Evolutionary conservation across 1,140 invertebrate genomes (phyloP).

Genomic region (Pachypeltis micranthus): DNA sequence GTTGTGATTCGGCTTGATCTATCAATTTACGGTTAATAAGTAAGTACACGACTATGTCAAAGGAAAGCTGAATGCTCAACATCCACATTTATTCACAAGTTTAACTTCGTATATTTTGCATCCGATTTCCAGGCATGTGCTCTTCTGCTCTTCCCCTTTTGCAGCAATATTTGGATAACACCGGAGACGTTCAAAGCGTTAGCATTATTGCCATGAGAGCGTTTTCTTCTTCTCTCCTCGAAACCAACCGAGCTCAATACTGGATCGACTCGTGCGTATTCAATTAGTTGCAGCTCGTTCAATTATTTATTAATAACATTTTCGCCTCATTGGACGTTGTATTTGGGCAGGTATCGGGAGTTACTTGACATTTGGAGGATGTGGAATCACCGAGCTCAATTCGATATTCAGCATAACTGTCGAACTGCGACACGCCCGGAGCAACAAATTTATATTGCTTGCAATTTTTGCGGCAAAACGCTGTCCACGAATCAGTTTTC

Average conservation of each 20-base stretch:
- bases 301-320: neutral
- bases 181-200: constrained; percentile 85
- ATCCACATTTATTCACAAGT: too few relatives aligned
- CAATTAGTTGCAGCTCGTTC: too few relatives aligned
- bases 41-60: too few relatives aligned
- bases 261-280: constrained; percentile 56
- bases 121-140: constrained; percentile 51
- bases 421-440: constrained; percentile 49
- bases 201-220: constrained; percentile 65
- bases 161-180: constrained; percentile 78
- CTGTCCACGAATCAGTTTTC: constrained; percentile 51
- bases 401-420: constrained; percentile 59
- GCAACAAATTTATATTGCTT: constrained; percentile 76
- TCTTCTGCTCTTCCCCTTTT: constrained; percentile 64
- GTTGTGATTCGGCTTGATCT: too few relatives aligned
- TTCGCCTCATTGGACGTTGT: neutral
- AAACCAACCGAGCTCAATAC: constrained; percentile 44
- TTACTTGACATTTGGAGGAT: constrained; percentile 68
- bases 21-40: too few relatives aligned
- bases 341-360: constrained; percentile 47
- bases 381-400: constrained; percentile 64
- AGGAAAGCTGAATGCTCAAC: too few relatives aligned
- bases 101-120: too few relatives aligned
- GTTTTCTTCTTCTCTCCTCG: constrained; percentile 50
- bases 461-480: constrained; percentile 89